Percentiles rank a stretch among this genome's conserved stretches.
Conservation (phyloP, 2,797 vertebrate species). For the Pygocentrus nattereri region DNA sequence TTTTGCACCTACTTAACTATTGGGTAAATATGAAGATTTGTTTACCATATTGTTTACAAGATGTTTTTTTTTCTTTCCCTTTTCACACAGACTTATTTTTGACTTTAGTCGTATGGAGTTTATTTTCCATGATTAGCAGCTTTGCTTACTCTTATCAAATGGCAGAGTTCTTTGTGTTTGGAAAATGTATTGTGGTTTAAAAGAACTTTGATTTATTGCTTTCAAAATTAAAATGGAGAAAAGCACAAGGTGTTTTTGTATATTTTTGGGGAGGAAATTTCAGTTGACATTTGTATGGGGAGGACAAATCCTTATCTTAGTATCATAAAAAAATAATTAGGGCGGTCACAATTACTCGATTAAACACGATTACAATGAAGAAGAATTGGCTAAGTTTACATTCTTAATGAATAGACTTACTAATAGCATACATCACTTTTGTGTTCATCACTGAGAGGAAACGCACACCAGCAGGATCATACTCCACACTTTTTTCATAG, state of each 20-base stretch:
- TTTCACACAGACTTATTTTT: slow-evolving; percentile 60
- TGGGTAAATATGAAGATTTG: slow-evolving; percentile 65
- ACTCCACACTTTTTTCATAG: too few species aligned
- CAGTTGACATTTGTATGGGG: not conserved
- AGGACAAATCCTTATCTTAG: too few species aligned
- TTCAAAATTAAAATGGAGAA: slow-evolving; percentile 61
- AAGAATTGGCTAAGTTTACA: too few species aligned
- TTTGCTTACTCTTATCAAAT: slow-evolving; percentile 51
- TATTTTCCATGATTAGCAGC: slow-evolving; percentile 59
- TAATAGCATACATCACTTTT: too few species aligned
- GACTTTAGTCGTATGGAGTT: slow-evolving; percentile 57
- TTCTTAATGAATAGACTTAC: too few species aligned
- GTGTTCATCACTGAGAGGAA: too few species aligned
- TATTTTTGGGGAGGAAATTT: not conserved
- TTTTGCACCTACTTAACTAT: slow-evolving; percentile 64
- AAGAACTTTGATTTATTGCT: slow-evolving; percentile 64
- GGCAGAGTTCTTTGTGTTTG: slow-evolving; percentile 62
- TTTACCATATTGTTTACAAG: slow-evolving; percentile 65
- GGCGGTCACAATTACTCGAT: too few species aligned
- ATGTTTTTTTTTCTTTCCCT: slow-evolving; percentile 48
- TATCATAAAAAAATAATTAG: too few species aligned
- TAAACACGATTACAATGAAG: too few species aligned
- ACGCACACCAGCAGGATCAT: too few species aligned
- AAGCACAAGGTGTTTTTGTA: slow-evolving; percentile 19
- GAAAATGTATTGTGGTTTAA: slow-evolving; percentile 59